phyloP scores from a whole-genome alignment of 2,113 vertebrate genomes.

The Glareola pratincola region DNA sequence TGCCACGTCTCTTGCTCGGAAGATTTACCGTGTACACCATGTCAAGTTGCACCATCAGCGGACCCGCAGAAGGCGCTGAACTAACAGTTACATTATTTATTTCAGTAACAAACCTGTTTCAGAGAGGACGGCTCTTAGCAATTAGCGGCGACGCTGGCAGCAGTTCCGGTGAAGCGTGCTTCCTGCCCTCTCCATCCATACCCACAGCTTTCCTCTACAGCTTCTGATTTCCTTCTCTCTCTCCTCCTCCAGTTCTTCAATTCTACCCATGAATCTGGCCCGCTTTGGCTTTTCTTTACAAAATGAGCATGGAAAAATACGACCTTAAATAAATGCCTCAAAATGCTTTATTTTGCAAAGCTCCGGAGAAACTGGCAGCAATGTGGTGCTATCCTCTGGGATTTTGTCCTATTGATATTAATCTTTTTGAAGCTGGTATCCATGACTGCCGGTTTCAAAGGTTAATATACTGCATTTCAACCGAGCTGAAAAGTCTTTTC shows the following conservation, averaged over 20 bases:
- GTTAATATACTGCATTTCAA: conserved; percentile 21
- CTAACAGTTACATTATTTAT: background rate
- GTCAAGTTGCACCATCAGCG: background rate
- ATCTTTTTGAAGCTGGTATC: conserved; percentile 50
- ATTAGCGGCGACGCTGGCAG: background rate
- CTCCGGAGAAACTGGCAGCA: background rate
- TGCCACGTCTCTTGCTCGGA: background rate
- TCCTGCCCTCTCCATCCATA: background rate
- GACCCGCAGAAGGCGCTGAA: background rate
- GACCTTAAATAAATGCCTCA: background rate
- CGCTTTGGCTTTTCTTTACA: background rate
- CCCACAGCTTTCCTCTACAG: background rate
- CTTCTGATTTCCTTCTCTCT: background rate
- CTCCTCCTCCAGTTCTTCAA: background rate
- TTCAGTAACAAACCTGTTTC: background rate
- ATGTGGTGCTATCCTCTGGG: background rate
- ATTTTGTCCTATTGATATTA: conserved; percentile 1
- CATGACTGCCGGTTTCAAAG: conserved; percentile 21
- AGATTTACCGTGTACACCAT: background rate
- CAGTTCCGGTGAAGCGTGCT: background rate
- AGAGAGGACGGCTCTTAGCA: background rate
- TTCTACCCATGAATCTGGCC: background rate
- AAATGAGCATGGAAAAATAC: background rate
- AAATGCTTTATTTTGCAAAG: background rate
- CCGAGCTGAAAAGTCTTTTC: background rate